Base-by-base conservation (phyloP, 2,797 vertebrate genomes). In the Masticophis lateralis region DNA sequence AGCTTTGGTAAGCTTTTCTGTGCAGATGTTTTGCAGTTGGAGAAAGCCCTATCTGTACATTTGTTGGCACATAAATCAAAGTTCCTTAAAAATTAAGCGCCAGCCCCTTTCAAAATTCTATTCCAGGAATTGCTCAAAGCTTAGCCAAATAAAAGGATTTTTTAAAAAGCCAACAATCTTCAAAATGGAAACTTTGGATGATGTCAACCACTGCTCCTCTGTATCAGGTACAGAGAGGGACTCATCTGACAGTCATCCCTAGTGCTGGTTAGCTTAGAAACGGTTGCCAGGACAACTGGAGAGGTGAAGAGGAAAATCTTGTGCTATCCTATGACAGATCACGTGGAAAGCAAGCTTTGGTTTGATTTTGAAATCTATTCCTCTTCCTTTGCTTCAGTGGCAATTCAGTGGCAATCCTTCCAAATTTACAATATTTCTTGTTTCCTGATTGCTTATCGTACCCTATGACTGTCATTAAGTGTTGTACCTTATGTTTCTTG, bases 171-270 rank as follows among this genome's bases (percentile, higher is more conserved):
- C 59, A 13, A 63, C 59, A 4, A 37, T n/a, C 79, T 53, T 18
- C 37, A 55, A 61, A 55, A 20, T 6, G 16, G 90, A 69, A 91
- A 43, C 20, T 3, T 14, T 55, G 63, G 32, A 25, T 86, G 20
- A 32, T 89, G 51, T 74, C 74, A 90, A 55, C 90, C 83, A 59
- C 69, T 89, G 86, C 32, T 25, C 66, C 4, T 32, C 5, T 10
- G 9, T 63, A 86, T 90, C 88, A n/a, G n/a, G 53, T 56, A 0
- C 5, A 6, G 47, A 51, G 60, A 59, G 92, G 8, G 74, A 94
- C 91, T 95, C 91, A 92, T 79, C 16, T 90, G 74, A 95, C 92
- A 88, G 51, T 86, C 74, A 25, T 47, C 37, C 47, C 83, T 25
- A 5, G 16, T 18, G 43, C 74, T 90, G 92, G 88, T 12, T 37